Base-by-base conservation (phyloP, 1,140 invertebrate genomes). In the Araneus ventricosus region DNA sequence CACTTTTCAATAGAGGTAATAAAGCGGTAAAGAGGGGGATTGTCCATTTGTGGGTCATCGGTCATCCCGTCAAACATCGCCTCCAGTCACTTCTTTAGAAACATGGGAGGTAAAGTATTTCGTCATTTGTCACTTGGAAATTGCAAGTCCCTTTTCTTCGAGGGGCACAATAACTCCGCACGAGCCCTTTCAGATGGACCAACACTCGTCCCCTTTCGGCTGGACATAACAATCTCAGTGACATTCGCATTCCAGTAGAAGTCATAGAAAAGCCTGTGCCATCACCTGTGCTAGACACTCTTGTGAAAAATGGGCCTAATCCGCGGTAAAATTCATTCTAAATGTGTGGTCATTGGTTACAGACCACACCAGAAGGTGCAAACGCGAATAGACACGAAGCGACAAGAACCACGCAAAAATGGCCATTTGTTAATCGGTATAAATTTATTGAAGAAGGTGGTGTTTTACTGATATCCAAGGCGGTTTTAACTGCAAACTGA, bases 31-130 rank as follows among this genome's bases (percentile, higher is more conserved):
- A n/a, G n/a, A 63, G n/a, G 59, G 7, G 6, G 5, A 63, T 37
- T 75, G 70, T 20, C 30, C 70, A 75, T 22, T 75, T 6, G 17
- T 14, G 27, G 70, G 20, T 34, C 17, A 75, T 75, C 70, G 63
- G 10, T 67, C 63, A n/a, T 27, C 27, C 27, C 10, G 24, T 27
- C 24, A 67, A n/a, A 27, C 3, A 10, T n/a, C 10, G 70, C 70
- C 20, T 20, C 6, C 8, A 14, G 30, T 17, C 4, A 75, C 14
- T 20, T 20, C 20, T 75, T 37, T 37, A 37, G 70, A 45, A 82
- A n/a, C 39, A 22, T 30, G 41, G 80, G 80, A 82, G 80, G 80
- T 82, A 82, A 82, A 82, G 39, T 82, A 82, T 82, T 82, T 52
- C 39, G 17, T 82, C 80, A 52, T 82, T 82, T 82, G 80, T 82